phyloP scores from a whole-genome alignment of 2,888 invertebrate genomes.

The Perizoma affinitatum region DNA sequence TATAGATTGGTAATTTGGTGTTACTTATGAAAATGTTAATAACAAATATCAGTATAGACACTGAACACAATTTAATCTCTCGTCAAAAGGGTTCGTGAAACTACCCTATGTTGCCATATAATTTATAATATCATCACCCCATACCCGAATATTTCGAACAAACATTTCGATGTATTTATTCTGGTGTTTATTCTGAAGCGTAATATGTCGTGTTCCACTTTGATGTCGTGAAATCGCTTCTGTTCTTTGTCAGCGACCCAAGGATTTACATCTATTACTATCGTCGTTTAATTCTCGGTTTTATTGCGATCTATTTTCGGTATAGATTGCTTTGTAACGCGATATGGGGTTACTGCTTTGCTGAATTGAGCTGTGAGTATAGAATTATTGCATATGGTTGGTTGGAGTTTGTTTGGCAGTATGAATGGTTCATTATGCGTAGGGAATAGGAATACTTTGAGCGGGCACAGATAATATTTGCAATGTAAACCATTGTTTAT shows the following conservation, averaged over 20 bases:
- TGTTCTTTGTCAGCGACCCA: conserved; percentile 79
- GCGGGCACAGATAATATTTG: conserved; percentile 77
- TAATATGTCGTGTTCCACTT: conserved; percentile 84
- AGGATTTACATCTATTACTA: conserved; percentile 77
- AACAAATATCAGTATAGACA: conserved; percentile 61
- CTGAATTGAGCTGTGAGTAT: conserved; percentile 55
- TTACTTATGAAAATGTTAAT: conserved; percentile 53
- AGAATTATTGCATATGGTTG: conserved; percentile 84
- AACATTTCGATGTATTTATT: conserved; percentile 83
- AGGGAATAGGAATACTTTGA: conserved; percentile 79
- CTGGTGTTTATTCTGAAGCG: conserved; percentile 83
- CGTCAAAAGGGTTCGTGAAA: conserved; percentile 73
- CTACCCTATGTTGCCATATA: conserved; percentile 77
- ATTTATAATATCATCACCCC: conserved; percentile 81
- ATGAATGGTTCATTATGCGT: conserved; percentile 83
- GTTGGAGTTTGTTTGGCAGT: conserved; percentile 81
- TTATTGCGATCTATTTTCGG: conserved; percentile 75
- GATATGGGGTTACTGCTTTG: conserved; percentile 65
- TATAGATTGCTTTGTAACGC: conserved; percentile 72
- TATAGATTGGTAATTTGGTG: too few relatives aligned
- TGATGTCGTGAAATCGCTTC: conserved; percentile 84
- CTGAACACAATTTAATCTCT: conserved; percentile 72
- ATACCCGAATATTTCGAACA: conserved; percentile 78
- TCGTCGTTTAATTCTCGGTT: conserved; percentile 74
- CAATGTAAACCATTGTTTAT: conserved; percentile 82